Evolutionary conservation across 2,888 invertebrate genomes (phyloP).

Genomic region (Yponomeuta cagnagella): DNA sequence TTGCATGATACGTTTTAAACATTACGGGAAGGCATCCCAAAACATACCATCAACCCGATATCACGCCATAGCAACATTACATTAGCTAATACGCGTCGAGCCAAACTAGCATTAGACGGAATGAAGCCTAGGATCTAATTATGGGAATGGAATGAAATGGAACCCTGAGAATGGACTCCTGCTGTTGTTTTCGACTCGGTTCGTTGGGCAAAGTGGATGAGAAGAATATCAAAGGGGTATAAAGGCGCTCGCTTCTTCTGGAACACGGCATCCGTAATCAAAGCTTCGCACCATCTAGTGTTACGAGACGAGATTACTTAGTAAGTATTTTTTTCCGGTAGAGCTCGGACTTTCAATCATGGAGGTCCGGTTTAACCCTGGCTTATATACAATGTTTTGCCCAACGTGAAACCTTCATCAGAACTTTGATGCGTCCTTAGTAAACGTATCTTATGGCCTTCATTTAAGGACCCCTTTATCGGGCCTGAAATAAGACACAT

Average conservation of each 20-base stretch:
- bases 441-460: too few species aligned
- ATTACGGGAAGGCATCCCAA: too few species aligned
- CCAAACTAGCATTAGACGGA: not conserved
- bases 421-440: too few species aligned
- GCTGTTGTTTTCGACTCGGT: conserved; percentile 38
- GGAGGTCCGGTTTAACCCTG: too few species aligned
- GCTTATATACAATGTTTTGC: too few species aligned
- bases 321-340: not conserved
- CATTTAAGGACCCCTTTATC: too few species aligned
- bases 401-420: too few species aligned
- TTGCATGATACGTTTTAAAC: too few species aligned
- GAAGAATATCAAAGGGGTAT: conserved; percentile 35
- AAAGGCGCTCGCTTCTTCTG: conserved; percentile 32
- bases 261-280: not conserved
- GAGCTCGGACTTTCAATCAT: too few species aligned
- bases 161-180: conserved; percentile 24
- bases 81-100: not conserved
- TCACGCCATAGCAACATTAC: not conserved
- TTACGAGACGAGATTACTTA: not conserved
- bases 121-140: conserved; percentile 15
- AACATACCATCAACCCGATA: too few species aligned
- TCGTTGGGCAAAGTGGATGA: conserved; percentile 36
- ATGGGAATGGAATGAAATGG: conserved; percentile 15
- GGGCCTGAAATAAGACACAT: too few species aligned
- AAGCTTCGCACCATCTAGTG: not conserved